phyloP scores from a whole-genome alignment of 2,113 vertebrate genomes.

The human (Homo sapiens) region DNA sequence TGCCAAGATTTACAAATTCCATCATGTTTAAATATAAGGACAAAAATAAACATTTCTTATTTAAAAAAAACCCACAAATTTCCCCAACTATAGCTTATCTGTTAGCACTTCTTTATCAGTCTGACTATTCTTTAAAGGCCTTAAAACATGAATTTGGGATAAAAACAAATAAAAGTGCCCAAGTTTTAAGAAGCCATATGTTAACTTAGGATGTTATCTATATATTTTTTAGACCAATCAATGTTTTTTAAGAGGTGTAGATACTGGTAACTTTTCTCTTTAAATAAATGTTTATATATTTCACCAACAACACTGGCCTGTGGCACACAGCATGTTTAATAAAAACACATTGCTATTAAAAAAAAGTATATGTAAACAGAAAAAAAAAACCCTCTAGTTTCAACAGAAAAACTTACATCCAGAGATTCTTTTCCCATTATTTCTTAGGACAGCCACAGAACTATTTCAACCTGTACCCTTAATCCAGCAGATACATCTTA shows the following conservation, averaged over 20 bases:
- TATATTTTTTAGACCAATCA: slow-evolving; percentile 13
- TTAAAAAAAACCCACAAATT: neutral
- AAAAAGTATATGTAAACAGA: neutral
- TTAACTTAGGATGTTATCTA: neutral
- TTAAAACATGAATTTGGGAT: slow-evolving; percentile 25
- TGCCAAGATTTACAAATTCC: slow-evolving; percentile 40
- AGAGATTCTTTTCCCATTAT: neutral
- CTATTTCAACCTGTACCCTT: neutral
- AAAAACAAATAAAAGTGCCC: slow-evolving; percentile 39
- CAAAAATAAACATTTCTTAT: slow-evolving; percentile 18
- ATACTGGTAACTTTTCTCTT: neutral
- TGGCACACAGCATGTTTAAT: neutral
- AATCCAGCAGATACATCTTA: neutral
- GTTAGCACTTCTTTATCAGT: slow-evolving; percentile 11
- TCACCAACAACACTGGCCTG: neutral
- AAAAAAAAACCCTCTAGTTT: neutral
- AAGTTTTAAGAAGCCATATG: slow-evolving; percentile 11
- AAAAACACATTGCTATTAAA: slow-evolving; percentile 46
- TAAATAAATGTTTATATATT: slow-evolving; percentile 10
- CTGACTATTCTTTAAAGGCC: slow-evolving; percentile 25
- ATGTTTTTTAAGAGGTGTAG: neutral
- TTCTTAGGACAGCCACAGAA: neutral
- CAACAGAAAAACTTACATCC: neutral
- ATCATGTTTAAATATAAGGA: slow-evolving; percentile 34
- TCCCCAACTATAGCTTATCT: neutral